A percentile compares a stretch with the other conserved stretches of the same genome.
Evolutionary conservation across 2,888 invertebrate species (phyloP).

Genomic region (Trichacis sp.): DNA sequence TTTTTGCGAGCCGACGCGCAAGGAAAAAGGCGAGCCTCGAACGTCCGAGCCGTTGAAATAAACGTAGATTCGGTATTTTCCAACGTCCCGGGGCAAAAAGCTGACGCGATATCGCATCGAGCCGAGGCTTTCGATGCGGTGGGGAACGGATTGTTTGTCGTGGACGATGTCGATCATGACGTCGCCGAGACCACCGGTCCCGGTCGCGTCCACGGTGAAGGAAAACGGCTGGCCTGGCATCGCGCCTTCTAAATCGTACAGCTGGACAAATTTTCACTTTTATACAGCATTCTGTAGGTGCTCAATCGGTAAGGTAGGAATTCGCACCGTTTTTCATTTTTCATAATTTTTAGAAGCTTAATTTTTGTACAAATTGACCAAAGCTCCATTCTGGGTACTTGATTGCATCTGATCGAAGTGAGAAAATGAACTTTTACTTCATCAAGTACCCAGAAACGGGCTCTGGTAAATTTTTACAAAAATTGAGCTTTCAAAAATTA

Average conservation of each 20-base stretch:
- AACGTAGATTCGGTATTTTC: conserved; percentile 87
- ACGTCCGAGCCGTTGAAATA: conserved; percentile 90
- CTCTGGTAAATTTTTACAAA: no score
- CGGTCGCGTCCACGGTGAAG: conserved; percentile 81
- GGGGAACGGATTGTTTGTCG: conserved; percentile 86
- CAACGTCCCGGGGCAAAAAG: conserved; percentile 82
- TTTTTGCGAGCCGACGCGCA: conserved; percentile 83
- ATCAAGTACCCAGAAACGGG: no score
- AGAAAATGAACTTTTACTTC: no score
- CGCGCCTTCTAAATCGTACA: conserved; percentile 83
- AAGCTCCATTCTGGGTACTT: no score
- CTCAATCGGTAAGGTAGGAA: no score
- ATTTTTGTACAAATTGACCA: no score
- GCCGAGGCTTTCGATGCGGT: conserved; percentile 84
- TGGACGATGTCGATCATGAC: conserved; percentile 91
- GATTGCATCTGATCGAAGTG: no score
- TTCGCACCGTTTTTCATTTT: no score
- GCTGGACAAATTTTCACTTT: conserved; percentile 15
- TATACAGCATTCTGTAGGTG: no score
- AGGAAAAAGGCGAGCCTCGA: conserved; percentile 89
- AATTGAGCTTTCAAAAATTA: no score
- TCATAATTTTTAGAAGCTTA: no score
- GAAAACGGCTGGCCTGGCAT: conserved; percentile 88
- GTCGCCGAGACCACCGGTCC: conserved; percentile 87
- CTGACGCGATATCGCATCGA: conserved; percentile 81